phyloP scores from a whole-genome alignment of 2,888 invertebrate species.

The Lasioglossum malachurum region DNA sequence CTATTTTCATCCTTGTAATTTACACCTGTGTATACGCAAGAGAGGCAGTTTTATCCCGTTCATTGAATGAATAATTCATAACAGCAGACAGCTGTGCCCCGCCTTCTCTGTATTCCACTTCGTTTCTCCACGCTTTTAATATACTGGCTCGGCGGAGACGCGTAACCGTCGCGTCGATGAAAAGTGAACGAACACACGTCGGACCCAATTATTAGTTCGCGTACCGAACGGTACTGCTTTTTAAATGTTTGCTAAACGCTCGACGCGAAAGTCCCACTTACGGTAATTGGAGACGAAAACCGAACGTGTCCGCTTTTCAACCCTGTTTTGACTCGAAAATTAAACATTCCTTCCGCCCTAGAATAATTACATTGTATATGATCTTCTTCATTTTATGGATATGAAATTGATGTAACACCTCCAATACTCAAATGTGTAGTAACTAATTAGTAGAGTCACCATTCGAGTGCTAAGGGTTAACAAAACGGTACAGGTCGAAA shows the following conservation, averaged over 20 bases:
- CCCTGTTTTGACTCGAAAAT: too few relatives aligned
- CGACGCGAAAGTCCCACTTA: neutral
- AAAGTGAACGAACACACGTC: neutral
- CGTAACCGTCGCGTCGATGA: neutral
- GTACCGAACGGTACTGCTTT: neutral
- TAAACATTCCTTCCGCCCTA: too few relatives aligned
- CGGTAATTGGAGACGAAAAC: neutral
- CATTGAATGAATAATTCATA: neutral
- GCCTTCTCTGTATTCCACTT: neutral
- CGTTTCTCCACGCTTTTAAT: neutral
- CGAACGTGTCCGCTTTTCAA: neutral
- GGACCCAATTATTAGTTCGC: neutral
- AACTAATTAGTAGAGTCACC: too few relatives aligned
- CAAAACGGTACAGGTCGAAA: too few relatives aligned
- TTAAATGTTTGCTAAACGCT: neutral
- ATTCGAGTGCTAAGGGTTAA: too few relatives aligned
- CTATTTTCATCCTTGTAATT: neutral
- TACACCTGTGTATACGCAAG: neutral
- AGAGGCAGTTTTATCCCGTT: neutral
- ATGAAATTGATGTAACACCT: too few relatives aligned
- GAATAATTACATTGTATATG: too few relatives aligned
- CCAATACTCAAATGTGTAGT: too few relatives aligned
- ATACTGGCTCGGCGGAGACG: neutral
- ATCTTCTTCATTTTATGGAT: too few relatives aligned
- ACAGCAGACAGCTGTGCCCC: conserved; percentile 4